Evolutionary conservation across 1,140 invertebrate species (phyloP).

Genomic region (Scaptomyza montana): DNA sequence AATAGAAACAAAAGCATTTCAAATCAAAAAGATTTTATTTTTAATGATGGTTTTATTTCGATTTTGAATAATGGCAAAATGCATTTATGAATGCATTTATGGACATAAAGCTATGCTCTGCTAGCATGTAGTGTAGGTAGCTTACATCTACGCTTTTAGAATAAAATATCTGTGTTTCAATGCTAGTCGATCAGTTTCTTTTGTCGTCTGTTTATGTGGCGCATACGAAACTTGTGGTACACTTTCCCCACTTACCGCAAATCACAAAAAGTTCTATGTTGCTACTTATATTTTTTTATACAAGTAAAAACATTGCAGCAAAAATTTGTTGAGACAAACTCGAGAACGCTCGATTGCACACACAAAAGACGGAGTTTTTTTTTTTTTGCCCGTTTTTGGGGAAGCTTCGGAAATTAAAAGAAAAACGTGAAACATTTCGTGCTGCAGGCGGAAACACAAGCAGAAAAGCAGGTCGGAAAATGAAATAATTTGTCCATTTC

Average conservation of each 20-base stretch:
- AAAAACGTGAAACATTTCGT: not conserved
- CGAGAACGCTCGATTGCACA: not conserved
- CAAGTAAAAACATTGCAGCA: not conserved
- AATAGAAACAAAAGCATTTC: no score
- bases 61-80: no score
- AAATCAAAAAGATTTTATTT: no score
- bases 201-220: not conserved
- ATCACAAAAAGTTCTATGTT: not conserved
- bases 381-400: not conserved
- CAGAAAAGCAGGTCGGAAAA: not conserved
- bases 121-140: no score
- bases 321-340: not conserved
- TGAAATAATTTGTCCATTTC: not conserved
- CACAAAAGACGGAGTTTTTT: not conserved
- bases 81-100: no score
- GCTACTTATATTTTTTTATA: not conserved
- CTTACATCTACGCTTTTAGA: not conserved
- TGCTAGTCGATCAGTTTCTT: not conserved
- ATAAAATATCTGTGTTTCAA: not conserved
- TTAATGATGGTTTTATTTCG: no score
- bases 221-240: not conserved
- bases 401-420: constrained; percentile 1
- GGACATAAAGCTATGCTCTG: no score
- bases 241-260: no score
- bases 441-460: not conserved